phyloP scores from a whole-genome alignment of 1,140 invertebrate genomes.

The Myzus persicae region DNA sequence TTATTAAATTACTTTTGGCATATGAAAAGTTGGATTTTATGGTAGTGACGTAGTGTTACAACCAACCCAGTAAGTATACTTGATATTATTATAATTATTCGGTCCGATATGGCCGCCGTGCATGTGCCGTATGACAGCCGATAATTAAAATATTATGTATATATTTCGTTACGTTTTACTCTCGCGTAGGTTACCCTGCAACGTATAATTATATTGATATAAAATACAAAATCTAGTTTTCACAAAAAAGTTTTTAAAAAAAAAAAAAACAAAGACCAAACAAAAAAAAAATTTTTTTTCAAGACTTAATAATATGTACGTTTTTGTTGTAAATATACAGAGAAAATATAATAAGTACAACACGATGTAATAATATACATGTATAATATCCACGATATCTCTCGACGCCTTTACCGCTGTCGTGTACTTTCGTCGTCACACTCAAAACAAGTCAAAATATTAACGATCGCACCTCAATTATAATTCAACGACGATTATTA shows the following conservation, averaged over 20 bases:
- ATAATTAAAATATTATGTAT: neutral
- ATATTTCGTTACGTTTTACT: neutral
- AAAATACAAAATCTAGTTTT: neutral
- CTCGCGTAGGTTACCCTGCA: neutral
- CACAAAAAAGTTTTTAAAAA: neutral
- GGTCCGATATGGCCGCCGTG: neutral
- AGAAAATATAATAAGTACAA: neutral
- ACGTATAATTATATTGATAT: slow-evolving; percentile 19
- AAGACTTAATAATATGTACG: neutral
- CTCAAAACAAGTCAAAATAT: neutral
- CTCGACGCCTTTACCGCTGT: neutral
- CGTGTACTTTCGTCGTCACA: neutral
- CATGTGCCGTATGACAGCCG: neutral
- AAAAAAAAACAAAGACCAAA: neutral
- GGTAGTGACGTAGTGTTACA: neutral
- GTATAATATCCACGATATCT: neutral
- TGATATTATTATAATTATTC: neutral
- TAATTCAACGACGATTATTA: neutral
- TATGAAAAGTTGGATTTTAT: neutral
- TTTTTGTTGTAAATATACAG: neutral
- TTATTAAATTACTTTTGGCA: neutral
- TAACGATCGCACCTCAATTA: neutral
- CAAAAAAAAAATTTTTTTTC: no score
- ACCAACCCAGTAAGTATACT: neutral
- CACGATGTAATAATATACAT: neutral